Evolutionary conservation across 2,797 vertebrate species (phyloP), one percentile per base, ranked within the genome.

Genomic region (Lithobates sylvaticus): DNA sequence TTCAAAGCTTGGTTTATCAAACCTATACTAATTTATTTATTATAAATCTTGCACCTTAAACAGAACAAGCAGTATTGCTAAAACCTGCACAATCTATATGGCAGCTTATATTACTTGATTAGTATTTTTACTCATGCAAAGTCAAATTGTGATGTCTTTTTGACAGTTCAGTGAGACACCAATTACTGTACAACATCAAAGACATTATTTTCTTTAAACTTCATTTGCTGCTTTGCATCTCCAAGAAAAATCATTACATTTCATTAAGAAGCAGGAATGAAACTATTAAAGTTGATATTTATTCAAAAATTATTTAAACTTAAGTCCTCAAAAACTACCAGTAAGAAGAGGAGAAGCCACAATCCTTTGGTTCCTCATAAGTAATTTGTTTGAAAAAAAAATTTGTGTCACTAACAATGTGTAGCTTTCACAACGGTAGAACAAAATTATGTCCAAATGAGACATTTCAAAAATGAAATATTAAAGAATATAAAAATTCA

Each of bases 211-310:
- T 32, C 54, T 81, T 27, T 16, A 26, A 81, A 58, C 69, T 29
- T 15, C 27, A 70, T 10, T 32, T 69, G 12, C 16, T 61, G 69
- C 34, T 73, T 64, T 18, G 12, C 69, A 12, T 34, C 27, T 80
- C 23, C 50, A 58, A 36, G n/a, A 42, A 61, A 69, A 81, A 61
- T 81, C 29, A 72, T 72, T 72, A 42, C 5, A 81, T 73, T 39
- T 73, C 54, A 81, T 64, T 42, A 36, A 10, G 23, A 83, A 75
- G 65, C 34, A 75, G 26, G 10, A 47, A 44, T 47, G 58, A 75
- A 75, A 64, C 39, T n/a, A 81, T 72, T 81, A 72, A 61, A 61
- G 2, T 42, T 81, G 68, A 81, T 81, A 81, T 81, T 81, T 81
- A 72, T 81, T 23, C 16, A 39, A 27, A 54, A 73, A 72, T 73